Percentiles rank a stretch among this genome's conserved stretches.
phyloP scores from a whole-genome alignment of 2,113 vertebrate species.

The Pseudorectes ferrugineus region DNA sequence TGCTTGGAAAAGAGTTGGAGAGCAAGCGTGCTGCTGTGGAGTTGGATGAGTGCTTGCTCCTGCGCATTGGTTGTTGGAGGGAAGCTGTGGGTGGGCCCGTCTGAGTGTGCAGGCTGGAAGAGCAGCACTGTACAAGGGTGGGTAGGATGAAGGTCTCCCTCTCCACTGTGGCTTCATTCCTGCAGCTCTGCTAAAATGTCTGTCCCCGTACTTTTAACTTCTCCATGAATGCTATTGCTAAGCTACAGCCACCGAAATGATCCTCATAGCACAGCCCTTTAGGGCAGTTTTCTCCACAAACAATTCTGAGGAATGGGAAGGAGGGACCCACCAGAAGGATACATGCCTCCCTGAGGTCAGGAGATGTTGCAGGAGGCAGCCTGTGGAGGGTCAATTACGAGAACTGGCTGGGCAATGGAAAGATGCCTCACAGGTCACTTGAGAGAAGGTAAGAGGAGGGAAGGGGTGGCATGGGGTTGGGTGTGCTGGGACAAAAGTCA shows the following conservation, averaged over 20 bases:
- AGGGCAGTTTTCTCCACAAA: background rate
- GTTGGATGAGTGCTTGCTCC: background rate
- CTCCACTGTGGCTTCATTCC: background rate
- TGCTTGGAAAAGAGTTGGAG: background rate
- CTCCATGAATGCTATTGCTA: conserved; percentile 32
- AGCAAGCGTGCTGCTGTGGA: background rate
- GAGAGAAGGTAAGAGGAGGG: background rate
- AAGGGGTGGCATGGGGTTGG: background rate
- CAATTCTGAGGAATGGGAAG: background rate
- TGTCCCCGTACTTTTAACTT: conserved; percentile 38
- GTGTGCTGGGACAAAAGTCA: background rate
- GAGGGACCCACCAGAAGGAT: background rate
- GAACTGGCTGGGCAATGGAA: background rate
- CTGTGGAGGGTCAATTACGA: background rate
- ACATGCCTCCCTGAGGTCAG: background rate
- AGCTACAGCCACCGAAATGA: conserved; percentile 2
- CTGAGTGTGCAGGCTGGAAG: background rate
- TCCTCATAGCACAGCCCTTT: background rate
- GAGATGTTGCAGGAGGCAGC: background rate
- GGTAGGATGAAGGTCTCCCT: background rate
- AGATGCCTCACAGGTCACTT: background rate
- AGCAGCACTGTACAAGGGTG: background rate
- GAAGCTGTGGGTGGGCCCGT: background rate
- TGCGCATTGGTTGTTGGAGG: background rate
- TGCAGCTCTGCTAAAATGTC: background rate